These are phyloP conservation scores for Tachina fera DNA, from an alignment of 2,888 invertebrate species.

Conservation along the genomic window DNA sequence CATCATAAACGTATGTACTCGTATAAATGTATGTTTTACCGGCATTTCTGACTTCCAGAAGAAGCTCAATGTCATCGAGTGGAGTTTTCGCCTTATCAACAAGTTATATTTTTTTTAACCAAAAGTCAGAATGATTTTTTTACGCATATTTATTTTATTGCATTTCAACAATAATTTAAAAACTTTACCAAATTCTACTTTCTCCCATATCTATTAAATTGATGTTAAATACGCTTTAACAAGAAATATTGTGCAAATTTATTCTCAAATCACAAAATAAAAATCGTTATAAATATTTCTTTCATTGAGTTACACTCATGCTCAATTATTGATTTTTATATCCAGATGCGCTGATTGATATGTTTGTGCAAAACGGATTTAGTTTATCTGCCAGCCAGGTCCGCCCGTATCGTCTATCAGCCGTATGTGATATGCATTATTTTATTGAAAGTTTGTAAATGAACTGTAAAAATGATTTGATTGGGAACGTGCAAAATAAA, in stretches of 20 bases:
- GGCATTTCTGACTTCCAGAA: no score
- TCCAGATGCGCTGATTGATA: slow-evolving; percentile 10
- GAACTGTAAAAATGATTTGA: slow-evolving; percentile 69
- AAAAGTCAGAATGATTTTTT: no score
- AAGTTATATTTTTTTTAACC: no score
- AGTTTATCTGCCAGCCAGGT: not conserved
- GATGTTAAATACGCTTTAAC: not conserved
- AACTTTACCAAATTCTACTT: not conserved
- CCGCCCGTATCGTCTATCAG: not conserved
- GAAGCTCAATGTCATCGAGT: no score
- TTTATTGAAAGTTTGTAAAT: slow-evolving; percentile 66
- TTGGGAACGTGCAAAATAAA: slow-evolving; percentile 66
- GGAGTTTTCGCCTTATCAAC: no score
- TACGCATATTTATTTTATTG: not conserved
- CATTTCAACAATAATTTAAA: not conserved
- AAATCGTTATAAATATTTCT: not conserved
- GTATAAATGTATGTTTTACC: no score
- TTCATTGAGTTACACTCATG: slow-evolving; percentile 38
- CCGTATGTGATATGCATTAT: slow-evolving; percentile 51
- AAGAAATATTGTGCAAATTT: slow-evolving; percentile 3
- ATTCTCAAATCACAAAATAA: not conserved
- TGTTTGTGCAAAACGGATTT: not conserved
- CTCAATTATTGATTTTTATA: slow-evolving; percentile 59
- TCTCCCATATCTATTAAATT: not conserved
- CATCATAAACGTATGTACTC: no score